Base-by-base conservation (phyloP, 2,113 vertebrate species). In the Pelobates fuscus region DNA sequence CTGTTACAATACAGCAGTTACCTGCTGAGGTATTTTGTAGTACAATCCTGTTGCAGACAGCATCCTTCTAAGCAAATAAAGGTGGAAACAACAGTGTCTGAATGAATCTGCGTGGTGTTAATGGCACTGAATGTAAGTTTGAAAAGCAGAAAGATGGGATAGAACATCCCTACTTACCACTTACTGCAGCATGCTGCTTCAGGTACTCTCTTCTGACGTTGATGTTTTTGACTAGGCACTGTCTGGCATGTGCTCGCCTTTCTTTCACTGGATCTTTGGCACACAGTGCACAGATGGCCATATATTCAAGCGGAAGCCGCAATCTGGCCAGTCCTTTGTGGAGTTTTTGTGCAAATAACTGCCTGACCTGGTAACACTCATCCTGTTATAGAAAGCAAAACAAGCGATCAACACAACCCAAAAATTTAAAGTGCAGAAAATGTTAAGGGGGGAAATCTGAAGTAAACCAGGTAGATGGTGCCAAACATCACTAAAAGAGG, bases 211-310 rank as follows among this genome's bases (percentile, higher is more conserved):
- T 84, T 59, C 97, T 91, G 61, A 99, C 94, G 80, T 96, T 98
- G 84, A 99, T 96, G 80, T 98, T 99, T 86, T 99, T 99, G 80
- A 97, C 95, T 84, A 99, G 92, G 80, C 97, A 98, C 84, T 98
- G 96, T 75, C 97, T 93, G 54, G 97, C 97, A 27, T 99, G 97
- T 26, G 97, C 97, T 84, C 97, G 86, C 71, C 97, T 88, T 86
- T 99, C 97, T 81, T 99, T 99, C 46, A 98, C 96, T 0, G 97
- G 97, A 80, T 99, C 97, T 88, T 99, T 99, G 84, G 97, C 97
- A 82, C 96, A 98, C 67, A 99, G 83, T 25, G 97, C 95, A 60
- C 97, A 98, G 82, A 98, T 93, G 1, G 95, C 97, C 94, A 99
- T 94, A 84, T 98, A 99, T 76, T 99, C 97, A 64, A 98, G 91